Evolutionary conservation across 1,140 invertebrate genomes (phyloP), one percentile per base, ranked within the genome.

Genomic region (Cyphomyrmex costatus): DNA sequence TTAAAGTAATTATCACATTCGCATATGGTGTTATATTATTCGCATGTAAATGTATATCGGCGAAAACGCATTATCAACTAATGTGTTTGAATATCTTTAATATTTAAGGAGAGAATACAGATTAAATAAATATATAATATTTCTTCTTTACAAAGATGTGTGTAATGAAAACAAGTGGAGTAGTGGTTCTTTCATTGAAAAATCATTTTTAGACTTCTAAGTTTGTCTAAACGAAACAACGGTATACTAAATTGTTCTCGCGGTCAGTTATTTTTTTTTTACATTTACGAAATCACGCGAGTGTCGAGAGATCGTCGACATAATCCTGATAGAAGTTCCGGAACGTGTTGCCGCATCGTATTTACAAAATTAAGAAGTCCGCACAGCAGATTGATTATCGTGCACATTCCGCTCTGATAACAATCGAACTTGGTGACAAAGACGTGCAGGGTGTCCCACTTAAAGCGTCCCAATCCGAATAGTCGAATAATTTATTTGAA

Each of bases 341-440:
- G 76, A 89, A 68, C 71, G 51, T 89, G 61, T 74, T 80, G 16
- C 66, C 60, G 66, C 63, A 77, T 30, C 24, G 30, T 90, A 90
- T 90, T 88, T 90, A 90, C 85, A 86, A 86, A 89, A 89, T 86
- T 74, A 83, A 86, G 73, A 78, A 8, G 46, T 83, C 60, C 71
- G 42, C 58, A 42, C 10, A 58, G 61, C 36, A 76, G 42, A 73
- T 77, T 87, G 63, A 90, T 90, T 89, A 89, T 87, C 74, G 51
- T 88, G 88, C 70, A 82, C 63, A 61, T 88, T n/a, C 76, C 74
- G 42, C 70, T 87, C 82, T 82, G 80, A 88, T 89, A 74, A 89
- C 24, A 85, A 90, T 90, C 83, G 82, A 90, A 90, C 86, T 88
- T 90, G 77, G 82, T 90, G 86, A 88, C 74, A 82, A 89, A 90